A percentile compares a stretch with the other conserved stretches of the same genome.
phyloP scores from a whole-genome alignment of 2,113 vertebrate genomes.

The Chloroceryle aenea region DNA sequence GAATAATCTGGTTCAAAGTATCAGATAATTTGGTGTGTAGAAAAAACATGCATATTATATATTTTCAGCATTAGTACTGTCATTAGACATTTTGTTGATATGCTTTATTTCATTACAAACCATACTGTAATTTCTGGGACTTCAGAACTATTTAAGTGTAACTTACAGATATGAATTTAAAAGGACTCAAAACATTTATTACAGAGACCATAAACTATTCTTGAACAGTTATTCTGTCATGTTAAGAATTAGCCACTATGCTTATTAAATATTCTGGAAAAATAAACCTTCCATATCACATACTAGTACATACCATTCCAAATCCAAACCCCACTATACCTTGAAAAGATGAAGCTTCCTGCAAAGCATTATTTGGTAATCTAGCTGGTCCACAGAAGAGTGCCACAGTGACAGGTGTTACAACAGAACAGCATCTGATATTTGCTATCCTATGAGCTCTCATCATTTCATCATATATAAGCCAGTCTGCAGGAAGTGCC shows the following conservation, averaged over 20 bases:
- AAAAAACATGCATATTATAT: background rate
- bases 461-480: slow-evolving; percentile 94
- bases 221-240: rapidly evolving
- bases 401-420: slow-evolving; percentile 85
- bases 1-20: background rate
- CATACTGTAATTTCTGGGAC: background rate
- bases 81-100: background rate
- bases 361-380: slow-evolving; percentile 80
- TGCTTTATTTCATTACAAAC: background rate
- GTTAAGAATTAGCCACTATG: background rate
- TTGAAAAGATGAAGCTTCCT: slow-evolving; percentile 75
- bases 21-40: background rate
- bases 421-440: slow-evolving; percentile 88
- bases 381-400: slow-evolving; percentile 89
- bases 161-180: background rate
- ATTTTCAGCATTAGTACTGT: background rate
- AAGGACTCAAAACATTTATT: background rate
- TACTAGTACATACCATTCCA: background rate
- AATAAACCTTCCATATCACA: background rate
- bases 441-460: slow-evolving; percentile 87
- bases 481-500: slow-evolving; percentile 89
- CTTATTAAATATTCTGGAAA: background rate
- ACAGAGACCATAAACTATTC: background rate
- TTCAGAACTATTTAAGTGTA: background rate
- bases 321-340: slow-evolving; percentile 50